Base-by-base conservation (phyloP, 1,140 invertebrate species). In the Trinorchestia longiramus region DNA sequence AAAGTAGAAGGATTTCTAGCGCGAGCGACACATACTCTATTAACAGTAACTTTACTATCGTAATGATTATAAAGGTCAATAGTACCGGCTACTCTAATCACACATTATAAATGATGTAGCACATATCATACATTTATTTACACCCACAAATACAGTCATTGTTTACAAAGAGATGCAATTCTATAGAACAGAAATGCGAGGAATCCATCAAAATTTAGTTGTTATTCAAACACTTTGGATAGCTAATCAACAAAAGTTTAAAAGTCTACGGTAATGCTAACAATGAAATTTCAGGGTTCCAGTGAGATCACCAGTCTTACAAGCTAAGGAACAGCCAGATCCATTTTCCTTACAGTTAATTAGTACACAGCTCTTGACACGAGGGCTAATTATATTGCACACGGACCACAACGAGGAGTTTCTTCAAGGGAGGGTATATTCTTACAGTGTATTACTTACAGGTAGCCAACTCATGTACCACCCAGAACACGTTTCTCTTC, bases 161-260 rank as follows among this genome's bases (percentile, higher is more conserved):
- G 43, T 77, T 77, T 77, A 43, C 41, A 91, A 91, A 42, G 43
- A 47, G 43, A 43, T 45, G 92, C 92, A 94, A 47, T 94, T 94
- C 92, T 94, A 94, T 94, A 94, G 88, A 91, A 91, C 92, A 94
- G 92, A 94, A 94, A 94, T 94, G 92, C 44, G 40, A 43, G 44
- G 40, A 19, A 94, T 77, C 40, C 19, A 47, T 43, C 40, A 47
- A 19, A 45, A 94, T 94, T 94, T 43, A 42, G 43, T 45, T 94
- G 11, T 45, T 94, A 8, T 47, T 45, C 11, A 94, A 94, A 94
- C 92, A 47, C 40, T 94, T 44, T 94, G 19, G 1, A 8, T 94
- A 45, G 36, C 43, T 94, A 94, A n/a, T 94, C 44, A 94, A 94
- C 43, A 94, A 45, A 94, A 94, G 43, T 45, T 44, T 94, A 94